Evolutionary conservation across 64 coral and sea anemone species (phyloP).

Genomic region (Montipora efflorescens): DNA sequence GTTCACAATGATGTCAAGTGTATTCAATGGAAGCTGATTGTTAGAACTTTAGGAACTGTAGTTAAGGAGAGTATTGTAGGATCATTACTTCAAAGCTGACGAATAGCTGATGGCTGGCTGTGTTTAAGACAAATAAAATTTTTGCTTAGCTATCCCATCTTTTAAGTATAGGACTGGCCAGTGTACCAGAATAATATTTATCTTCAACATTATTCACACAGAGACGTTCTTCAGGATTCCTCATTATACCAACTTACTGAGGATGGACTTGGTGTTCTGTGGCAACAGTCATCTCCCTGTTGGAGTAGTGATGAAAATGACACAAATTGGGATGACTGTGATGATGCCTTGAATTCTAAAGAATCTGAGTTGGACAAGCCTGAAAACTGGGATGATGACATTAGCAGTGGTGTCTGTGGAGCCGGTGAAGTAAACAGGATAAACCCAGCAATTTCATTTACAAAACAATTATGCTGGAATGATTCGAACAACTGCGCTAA

Average conservation of each 20-base stretch:
- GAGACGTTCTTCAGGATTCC: constrained; percentile 47
- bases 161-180: too few species aligned
- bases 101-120: too few species aligned
- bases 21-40: too few species aligned
- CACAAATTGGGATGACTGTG: constrained; percentile 10
- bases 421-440: neutral
- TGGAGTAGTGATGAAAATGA: constrained; percentile 51
- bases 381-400: constrained; percentile 43
- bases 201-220: neutral
- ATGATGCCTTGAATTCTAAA: neutral
- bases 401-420: neutral
- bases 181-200: too few species aligned
- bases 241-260: constrained; percentile 47
- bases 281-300: neutral
- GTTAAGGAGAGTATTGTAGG: too few species aligned
- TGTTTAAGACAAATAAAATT: too few species aligned
- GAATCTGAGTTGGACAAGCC: neutral
- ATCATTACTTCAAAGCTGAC: too few species aligned
- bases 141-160: too few species aligned
- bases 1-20: too few species aligned
- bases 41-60: too few species aligned
- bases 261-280: constrained; percentile 42
- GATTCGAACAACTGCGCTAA: neutral
- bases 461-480: constrained; percentile 20
- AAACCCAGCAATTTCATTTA: neutral